Evolutionary conservation across 2,113 vertebrate species (phyloP), one percentile per base, ranked within the genome.

Genomic region (Dicentrarchus labrax): DNA sequence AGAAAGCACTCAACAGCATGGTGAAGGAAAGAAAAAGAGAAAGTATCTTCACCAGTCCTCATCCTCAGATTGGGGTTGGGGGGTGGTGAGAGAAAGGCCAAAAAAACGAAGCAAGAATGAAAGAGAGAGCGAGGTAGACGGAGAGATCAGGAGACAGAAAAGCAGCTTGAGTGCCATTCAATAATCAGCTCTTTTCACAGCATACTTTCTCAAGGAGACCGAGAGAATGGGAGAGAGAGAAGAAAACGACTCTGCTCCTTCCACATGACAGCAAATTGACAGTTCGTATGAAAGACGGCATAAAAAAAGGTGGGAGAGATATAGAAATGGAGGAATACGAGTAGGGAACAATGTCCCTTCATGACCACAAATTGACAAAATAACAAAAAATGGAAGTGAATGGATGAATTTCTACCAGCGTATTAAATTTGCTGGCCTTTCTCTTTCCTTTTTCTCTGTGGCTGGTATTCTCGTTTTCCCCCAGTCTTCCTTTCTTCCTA

Each of bases 101-200:
- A 79, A 73, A 77, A 86, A 90, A 87, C 69, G 76, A 91, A 75
- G 76, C 69, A 66, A 65, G 64, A 90, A 78, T 87, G 84, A 84
- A 83, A 80, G 84, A 60, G 59, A 13, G 83, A 73, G 76, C 39
- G 66, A 87, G 89, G 80, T 81, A 88, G 89, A 87, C 54, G 53
- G 79, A 87, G 83, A 78, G 90, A 86, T 90, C 89, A 82, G 78
- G 80, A 87, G 85, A 92, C 72, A 78, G 79, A 88, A 86, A 89
- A 82, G 86, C 76, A 89, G 83, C 87, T 86, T 86, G 86, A 93
- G 93, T 93, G 89, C 85, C 87, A 85, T 92, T 85, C 89, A 91
- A 91, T 94, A 92, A 94, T 94, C 92, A 92, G 81, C 79, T 93
- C 90, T 82, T 94, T 92, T 92, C 87, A 89, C 77, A 72, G 78